Conservation (phyloP, 2,113 vertebrate species). For the Trematocara marginatum region DNA sequence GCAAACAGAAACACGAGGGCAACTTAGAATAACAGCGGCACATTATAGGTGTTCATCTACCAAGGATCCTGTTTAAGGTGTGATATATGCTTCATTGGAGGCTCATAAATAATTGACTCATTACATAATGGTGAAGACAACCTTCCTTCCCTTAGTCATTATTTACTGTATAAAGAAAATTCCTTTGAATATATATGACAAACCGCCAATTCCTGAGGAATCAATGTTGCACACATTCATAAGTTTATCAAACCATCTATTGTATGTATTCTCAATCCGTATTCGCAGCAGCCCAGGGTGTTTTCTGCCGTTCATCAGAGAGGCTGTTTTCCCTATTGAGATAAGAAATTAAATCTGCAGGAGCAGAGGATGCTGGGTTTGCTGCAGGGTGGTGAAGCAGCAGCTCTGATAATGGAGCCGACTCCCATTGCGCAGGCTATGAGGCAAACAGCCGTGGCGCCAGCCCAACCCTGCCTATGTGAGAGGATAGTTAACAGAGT, state of each 20-base stretch:
- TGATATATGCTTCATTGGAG: slow-evolving; percentile 23
- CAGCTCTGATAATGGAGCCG: slow-evolving; percentile 67
- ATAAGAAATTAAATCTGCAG: slow-evolving; percentile 71
- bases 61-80: slow-evolving; percentile 12
- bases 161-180: slow-evolving; percentile 33
- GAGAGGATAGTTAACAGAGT: slow-evolving; percentile 57
- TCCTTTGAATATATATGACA: slow-evolving; percentile 7
- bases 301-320: slow-evolving; percentile 54
- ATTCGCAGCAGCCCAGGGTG: slow-evolving; percentile 44
- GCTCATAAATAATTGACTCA: slow-evolving; percentile 27
- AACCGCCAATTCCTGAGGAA: slow-evolving; percentile 17
- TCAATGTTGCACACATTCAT: neutral
- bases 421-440: slow-evolving; percentile 64
- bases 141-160: slow-evolving; percentile 11
- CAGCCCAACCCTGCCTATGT: slow-evolving; percentile 56
- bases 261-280: slow-evolving; percentile 34
- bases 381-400: slow-evolving; percentile 65
- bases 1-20: slow-evolving; percentile 22
- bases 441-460: slow-evolving; percentile 65
- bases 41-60: slow-evolving; percentile 12
- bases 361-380: slow-evolving; percentile 59
- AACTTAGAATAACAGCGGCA: slow-evolving; percentile 2
- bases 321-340: slow-evolving; percentile 61
- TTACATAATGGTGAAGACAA: neutral
- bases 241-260: slow-evolving; percentile 49